Conservation (phyloP, 1,140 invertebrate species). For the Formica exsecta region DNA sequence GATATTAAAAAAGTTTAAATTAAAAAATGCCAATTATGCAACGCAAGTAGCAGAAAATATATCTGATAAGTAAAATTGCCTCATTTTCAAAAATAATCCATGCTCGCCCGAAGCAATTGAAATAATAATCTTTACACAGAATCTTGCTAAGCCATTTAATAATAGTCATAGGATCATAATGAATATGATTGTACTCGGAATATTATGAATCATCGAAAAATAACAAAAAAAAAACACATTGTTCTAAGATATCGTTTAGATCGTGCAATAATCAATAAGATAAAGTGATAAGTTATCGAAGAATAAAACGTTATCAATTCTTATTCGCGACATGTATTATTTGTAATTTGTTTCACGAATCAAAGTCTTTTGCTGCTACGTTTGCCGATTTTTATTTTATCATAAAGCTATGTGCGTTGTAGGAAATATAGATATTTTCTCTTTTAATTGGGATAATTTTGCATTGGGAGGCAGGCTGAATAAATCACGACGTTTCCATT, state of each 20-base stretch:
- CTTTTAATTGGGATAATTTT: not conserved
- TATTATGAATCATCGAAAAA: conserved; percentile 9
- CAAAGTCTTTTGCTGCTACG: not conserved
- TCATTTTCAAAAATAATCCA: not conserved
- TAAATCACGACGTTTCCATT: not conserved
- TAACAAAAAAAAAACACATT: not conserved
- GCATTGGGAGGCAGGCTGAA: not conserved
- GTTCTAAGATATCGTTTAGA: conserved; percentile 11
- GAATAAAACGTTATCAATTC: conserved; percentile 5
- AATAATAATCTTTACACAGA: not conserved
- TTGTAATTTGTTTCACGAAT: conserved; percentile 14
- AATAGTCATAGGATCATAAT: not conserved
- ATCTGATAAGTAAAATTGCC: not conserved
- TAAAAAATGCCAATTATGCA: not conserved
- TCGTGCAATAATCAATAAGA: conserved; percentile 14
- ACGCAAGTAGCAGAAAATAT: not conserved
- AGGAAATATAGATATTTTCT: not conserved
- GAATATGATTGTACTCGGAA: not conserved
- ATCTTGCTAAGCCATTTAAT: conserved; percentile 33
- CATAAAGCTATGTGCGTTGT: not conserved
- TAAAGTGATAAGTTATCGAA: conserved; percentile 53
- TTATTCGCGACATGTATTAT: not conserved
- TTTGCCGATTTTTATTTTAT: conserved; percentile 5
- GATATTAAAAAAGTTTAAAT: not conserved
- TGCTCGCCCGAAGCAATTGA: not conserved